These are phyloP conservation scores for Apocrypta bakeri DNA, from an alignment of 1,140 invertebrate species.

Conservation along the genomic window DNA sequence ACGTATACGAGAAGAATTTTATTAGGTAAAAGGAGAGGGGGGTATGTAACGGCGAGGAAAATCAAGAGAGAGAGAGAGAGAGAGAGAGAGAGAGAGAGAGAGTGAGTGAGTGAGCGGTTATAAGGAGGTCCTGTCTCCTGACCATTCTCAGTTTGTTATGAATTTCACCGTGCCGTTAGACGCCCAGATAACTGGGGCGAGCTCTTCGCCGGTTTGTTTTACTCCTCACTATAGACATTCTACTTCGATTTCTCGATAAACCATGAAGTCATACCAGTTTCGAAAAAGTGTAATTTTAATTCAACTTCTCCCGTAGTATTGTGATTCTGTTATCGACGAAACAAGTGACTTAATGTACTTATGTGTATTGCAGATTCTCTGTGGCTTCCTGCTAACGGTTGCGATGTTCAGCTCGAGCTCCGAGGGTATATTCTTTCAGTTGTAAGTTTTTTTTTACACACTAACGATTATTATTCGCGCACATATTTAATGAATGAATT, in stretches of 20 bases:
- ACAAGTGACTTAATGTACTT: too few relatives aligned
- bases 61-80: constrained; percentile 1
- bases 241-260: too few relatives aligned
- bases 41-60: neutral
- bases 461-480: neutral
- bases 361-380: constrained; percentile 57
- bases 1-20: too few relatives aligned
- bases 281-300: constrained; percentile 54
- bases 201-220: neutral
- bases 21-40: neutral
- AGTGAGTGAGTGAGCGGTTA: constrained; percentile 43
- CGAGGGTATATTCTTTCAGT: constrained; percentile 60
- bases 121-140: constrained; percentile 56
- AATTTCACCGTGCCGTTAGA: constrained; percentile 53
- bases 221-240: neutral
- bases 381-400: constrained; percentile 40
- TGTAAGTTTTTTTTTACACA: constrained; percentile 57
- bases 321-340: neutral
- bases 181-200: constrained; percentile 50
- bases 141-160: constrained; percentile 62
- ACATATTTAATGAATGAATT: too few relatives aligned
- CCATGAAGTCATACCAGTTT: constrained; percentile 50
- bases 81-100: neutral
- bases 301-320: constrained; percentile 2
- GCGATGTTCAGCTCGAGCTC: constrained; percentile 45